Conservation (phyloP, 2,113 vertebrate species). For the Poeciliopsis prolifica region DNA sequence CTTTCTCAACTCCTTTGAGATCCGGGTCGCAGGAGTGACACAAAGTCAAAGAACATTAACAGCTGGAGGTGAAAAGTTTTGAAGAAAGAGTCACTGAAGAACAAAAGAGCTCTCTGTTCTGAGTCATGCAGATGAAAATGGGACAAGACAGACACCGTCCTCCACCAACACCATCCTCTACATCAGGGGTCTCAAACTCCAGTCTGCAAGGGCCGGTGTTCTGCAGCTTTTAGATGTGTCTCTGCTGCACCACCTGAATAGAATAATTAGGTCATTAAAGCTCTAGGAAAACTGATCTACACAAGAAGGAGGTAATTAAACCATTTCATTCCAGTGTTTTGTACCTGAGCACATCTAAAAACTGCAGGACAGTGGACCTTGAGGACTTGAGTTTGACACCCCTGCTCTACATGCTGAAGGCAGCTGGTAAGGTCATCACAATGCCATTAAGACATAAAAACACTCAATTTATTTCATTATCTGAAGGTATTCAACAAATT, state of each 20-base stretch:
- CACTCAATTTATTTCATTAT: neutral
- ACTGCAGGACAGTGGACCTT: no score
- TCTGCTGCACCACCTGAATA: no score
- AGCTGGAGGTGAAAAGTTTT: neutral
- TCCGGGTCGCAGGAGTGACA: neutral
- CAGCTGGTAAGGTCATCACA: conserved; percentile 1
- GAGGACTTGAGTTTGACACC: no score
- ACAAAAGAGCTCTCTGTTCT: neutral
- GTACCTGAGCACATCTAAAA: no score
- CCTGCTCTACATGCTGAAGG: neutral
- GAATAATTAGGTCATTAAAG: no score
- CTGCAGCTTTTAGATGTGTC: no score
- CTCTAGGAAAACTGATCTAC: no score
- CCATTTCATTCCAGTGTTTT: no score
- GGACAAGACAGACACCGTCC: neutral
- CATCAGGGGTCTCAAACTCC: neutral
- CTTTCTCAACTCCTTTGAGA: no score
- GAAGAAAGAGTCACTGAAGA: no score
- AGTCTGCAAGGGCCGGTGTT: no score
- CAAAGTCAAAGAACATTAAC: neutral
- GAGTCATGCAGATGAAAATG: neutral
- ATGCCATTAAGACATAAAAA: neutral
- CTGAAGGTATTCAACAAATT: conserved; percentile 9
- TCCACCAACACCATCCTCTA: neutral
- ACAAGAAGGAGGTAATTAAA: no score